These are phyloP conservation scores for Pyrochroa serraticornis DNA, from an alignment of 2,888 invertebrate species.

Conservation along the genomic window DNA sequence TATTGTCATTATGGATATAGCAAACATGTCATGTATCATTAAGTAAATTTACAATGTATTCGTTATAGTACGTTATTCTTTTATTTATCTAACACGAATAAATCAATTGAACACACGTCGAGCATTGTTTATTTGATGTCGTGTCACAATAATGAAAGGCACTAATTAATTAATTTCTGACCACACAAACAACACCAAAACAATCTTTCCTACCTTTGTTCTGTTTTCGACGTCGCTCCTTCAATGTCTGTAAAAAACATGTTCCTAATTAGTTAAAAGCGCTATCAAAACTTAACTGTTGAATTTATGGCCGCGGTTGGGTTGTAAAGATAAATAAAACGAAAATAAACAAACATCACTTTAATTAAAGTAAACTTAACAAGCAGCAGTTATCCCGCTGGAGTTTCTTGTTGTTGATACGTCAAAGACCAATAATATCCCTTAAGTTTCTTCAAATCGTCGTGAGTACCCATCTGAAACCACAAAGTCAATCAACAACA, in stretches of 20 bases:
- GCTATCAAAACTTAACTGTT: too few species aligned
- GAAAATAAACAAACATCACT: background rate
- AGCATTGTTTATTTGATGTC: background rate
- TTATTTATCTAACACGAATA: slow-evolving; percentile 30
- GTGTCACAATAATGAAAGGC: too few species aligned
- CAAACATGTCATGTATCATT: slow-evolving; percentile 24
- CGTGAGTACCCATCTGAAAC: slow-evolving; percentile 81
- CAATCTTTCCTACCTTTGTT: too few species aligned
- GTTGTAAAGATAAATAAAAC: too few species aligned
- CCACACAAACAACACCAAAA: too few species aligned
- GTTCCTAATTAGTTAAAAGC: too few species aligned
- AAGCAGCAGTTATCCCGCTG: slow-evolving; percentile 32
- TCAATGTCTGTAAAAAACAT: too few species aligned
- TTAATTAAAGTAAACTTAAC: slow-evolving; percentile 12
- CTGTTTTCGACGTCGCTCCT: too few species aligned
- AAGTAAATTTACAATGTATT: slow-evolving; percentile 27
- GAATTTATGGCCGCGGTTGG: too few species aligned
- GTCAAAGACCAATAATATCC: slow-evolving; percentile 88
- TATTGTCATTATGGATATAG: slow-evolving; percentile 13
- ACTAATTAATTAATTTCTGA: too few species aligned
- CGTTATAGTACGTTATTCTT: slow-evolving; percentile 25
- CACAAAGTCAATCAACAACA: background rate
- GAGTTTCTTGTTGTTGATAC: slow-evolving; percentile 66
- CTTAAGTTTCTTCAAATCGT: slow-evolving; percentile 73
- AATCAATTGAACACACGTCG: slow-evolving; percentile 24